Percentiles rank a stretch among this genome's conserved stretches.
These are phyloP conservation scores for Myotis findleyi DNA, from an alignment of 2,797 vertebrate species.

Conservation along the genomic window DNA sequence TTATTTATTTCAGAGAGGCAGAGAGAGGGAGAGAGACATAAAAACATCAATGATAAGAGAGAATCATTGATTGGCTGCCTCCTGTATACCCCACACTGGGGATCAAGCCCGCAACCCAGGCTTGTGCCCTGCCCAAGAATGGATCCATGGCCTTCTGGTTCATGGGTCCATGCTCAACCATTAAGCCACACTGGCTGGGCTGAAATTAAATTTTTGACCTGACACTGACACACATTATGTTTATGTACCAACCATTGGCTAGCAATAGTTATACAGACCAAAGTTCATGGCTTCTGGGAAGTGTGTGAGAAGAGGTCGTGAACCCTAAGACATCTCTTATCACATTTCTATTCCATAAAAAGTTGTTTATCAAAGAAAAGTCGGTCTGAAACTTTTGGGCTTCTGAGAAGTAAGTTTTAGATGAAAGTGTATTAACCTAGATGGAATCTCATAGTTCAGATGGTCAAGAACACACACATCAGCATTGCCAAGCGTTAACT, in stretches of 20 bases:
- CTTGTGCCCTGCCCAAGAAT: too few species aligned
- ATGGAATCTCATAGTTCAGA: neutral
- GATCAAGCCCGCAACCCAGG: too few species aligned
- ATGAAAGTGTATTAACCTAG: neutral
- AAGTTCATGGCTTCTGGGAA: neutral
- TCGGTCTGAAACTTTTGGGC: neutral
- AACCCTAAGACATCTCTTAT: neutral
- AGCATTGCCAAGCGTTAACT: neutral
- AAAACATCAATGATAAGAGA: too few species aligned
- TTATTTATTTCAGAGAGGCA: too few species aligned
- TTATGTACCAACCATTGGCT: neutral
- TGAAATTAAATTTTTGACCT: neutral
- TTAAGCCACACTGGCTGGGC: too few species aligned
- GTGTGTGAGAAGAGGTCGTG: neutral
- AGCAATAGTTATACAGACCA: neutral
- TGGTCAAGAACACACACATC: neutral
- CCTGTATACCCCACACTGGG: too few species aligned
- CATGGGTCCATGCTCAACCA: too few species aligned
- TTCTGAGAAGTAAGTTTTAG: conserved; percentile 4
- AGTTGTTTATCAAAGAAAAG: neutral
- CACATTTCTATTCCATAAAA: neutral
- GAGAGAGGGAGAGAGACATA: too few species aligned
- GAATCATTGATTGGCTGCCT: too few species aligned
- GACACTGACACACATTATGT: neutral
- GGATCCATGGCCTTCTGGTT: too few species aligned